Base-by-base conservation (phyloP, 2,113 vertebrate species). In the Lepus americanus region DNA sequence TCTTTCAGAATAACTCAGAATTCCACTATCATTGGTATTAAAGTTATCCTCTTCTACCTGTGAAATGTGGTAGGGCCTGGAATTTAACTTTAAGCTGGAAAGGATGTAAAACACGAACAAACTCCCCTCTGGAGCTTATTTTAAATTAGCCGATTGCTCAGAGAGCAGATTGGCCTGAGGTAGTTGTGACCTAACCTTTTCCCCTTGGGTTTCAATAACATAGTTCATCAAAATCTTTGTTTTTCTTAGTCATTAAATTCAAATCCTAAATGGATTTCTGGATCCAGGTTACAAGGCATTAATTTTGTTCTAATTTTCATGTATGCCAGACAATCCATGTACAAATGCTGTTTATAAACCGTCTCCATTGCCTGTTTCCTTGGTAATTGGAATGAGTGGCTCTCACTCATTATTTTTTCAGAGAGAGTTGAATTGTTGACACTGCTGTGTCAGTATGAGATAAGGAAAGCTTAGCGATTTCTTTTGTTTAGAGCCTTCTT, bases 241-340 rank as follows among this genome's bases (percentile, higher is more conserved):
- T 87, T 95, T 96, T 91, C 85, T 89, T 92, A 63, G 36, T 94
- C 76, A 61, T 89, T 96, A 92, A 84, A 95, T 94, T 83, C 93
- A 92, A 95, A 94, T 94, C 94, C 92, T 82, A 96, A 96, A 69
- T 90, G 94, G 90, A 82, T 97, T 95, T 84, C 82, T 78, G 61
- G 66, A 93, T 96, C 90, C 92, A 94, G 95, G 96, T 98, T 97
- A 97, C 82, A 97, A 96, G 93, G 91, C 94, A 97, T 98, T 97
- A 95, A 95, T 96, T 97, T 96, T 96, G 70, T 95, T 92, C 90
- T 92, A 95, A 80, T 94, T 96, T 94, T 96, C 86, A 76, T 22
- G 23, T 96, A 95, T 97, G 92, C 94, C 85, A 77, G 74, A 78
- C 82, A 96, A 63, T 87, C 17, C 44, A 80, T 1, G 70, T 96